Evolutionary conservation across 2,888 invertebrate species (phyloP).

Genomic region (Eudemis profundana): DNA sequence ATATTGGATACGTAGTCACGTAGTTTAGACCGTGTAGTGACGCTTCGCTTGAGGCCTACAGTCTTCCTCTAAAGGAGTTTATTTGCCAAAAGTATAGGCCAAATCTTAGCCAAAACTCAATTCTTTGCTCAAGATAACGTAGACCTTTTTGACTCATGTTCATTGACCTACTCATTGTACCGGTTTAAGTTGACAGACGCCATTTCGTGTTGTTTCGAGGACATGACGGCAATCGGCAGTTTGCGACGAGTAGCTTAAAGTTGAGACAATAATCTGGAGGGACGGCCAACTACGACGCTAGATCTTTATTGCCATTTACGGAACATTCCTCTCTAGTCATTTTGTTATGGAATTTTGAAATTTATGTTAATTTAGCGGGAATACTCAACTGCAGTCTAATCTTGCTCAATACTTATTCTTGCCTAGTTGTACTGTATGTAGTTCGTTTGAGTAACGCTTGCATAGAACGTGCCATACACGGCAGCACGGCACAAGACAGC

Average conservation of each 20-base stretch:
- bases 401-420: constrained; percentile 81
- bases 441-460: constrained; percentile 61
- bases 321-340: constrained; percentile 83
- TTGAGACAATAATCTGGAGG: constrained; percentile 78
- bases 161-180: constrained; percentile 38
- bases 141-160: constrained; percentile 33
- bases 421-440: constrained; percentile 70
- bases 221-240: constrained; percentile 43
- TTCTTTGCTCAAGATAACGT: constrained; percentile 66
- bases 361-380: constrained; percentile 62
- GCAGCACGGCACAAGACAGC: constrained; percentile 63
- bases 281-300: constrained; percentile 76
- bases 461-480: constrained; percentile 79
- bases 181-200: constrained; percentile 43
- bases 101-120: constrained; percentile 69
- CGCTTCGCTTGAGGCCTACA: constrained; percentile 80
- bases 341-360: constrained; percentile 49
- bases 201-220: constrained; percentile 43
- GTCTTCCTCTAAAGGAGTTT: constrained; percentile 72
- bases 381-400: constrained; percentile 61
- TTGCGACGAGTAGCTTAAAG: constrained; percentile 71
- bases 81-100: constrained; percentile 77
- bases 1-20: constrained; percentile 74
- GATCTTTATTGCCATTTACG: constrained; percentile 65
- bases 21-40: constrained; percentile 78